These are phyloP conservation scores for Zootoca vivipara DNA, from an alignment of 2,113 vertebrate species.

Conservation along the genomic window DNA sequence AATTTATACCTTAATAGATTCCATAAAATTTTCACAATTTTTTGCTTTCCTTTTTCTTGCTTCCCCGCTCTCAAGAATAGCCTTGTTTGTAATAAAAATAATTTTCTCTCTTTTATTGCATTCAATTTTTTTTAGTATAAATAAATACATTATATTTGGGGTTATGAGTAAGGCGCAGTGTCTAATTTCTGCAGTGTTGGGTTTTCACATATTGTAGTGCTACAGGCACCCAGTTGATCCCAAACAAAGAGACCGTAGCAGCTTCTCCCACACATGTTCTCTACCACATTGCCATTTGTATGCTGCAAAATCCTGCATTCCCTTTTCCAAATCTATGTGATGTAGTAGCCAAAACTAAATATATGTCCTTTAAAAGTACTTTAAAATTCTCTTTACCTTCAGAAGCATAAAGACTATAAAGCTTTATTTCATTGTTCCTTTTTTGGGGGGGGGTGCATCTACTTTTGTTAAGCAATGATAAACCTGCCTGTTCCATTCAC, in stretches of 20 bases:
- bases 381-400: not conserved
- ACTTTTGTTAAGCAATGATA: not conserved
- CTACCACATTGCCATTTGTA: conserved; percentile 20
- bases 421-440: not conserved
- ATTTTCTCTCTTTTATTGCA: not conserved
- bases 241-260: conserved; percentile 27
- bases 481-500: not conserved
- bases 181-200: not conserved
- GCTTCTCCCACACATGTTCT: conserved; percentile 25
- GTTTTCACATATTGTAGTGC: not conserved
- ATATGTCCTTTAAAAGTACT: conserved; percentile 6
- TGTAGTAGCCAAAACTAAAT: conserved; percentile 17
- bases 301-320: not conserved
- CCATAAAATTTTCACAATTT: too few relatives aligned
- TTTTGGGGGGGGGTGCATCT: not conserved
- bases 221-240: conserved; percentile 34
- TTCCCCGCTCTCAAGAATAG: not conserved
- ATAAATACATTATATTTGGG: not conserved
- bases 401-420: not conserved
- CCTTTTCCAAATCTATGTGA: not conserved
- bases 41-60: not conserved
- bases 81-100: not conserved
- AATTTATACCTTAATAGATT: too few relatives aligned
- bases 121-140: not conserved
- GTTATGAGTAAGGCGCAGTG: not conserved